phyloP scores from a whole-genome alignment of 2,797 vertebrate genomes.

The Phataginus tricuspis region DNA sequence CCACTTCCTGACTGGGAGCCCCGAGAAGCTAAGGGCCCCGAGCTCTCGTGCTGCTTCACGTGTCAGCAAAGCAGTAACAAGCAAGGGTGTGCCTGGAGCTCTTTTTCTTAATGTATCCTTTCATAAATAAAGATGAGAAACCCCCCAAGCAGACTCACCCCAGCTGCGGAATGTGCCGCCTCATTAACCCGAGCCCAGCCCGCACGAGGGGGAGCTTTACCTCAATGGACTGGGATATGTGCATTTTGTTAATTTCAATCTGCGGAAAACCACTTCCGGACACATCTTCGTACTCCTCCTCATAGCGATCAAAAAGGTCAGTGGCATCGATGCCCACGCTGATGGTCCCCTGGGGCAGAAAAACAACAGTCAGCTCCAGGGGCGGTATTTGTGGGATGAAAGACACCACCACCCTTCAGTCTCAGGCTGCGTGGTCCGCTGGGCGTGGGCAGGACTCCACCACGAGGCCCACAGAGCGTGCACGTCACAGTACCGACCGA shows the following conservation, averaged over 20 bases:
- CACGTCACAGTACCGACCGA: background rate
- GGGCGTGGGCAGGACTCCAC: background rate
- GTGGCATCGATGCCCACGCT: conserved; percentile 98
- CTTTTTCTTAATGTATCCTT: rapidly evolving
- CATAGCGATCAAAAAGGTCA: conserved; percentile 97
- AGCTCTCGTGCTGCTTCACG: background rate
- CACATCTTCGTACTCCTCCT: conserved; percentile 95
- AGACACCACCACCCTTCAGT: background rate
- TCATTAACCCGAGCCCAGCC: background rate
- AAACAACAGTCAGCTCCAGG: conserved; percentile 35
- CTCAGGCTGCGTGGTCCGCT: background rate
- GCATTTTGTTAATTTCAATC: conserved; percentile 99
- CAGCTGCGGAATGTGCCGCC: background rate
- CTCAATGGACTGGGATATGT: conserved; percentile 99
- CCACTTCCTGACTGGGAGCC: background rate
- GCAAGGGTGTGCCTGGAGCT: background rate
- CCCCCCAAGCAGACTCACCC: rapidly evolving
- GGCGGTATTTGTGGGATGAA: rapidly evolving
- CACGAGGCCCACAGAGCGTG: background rate
- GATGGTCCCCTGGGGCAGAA: conserved; percentile 92
- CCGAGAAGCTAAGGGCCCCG: background rate
- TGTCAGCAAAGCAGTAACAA: rapidly evolving
- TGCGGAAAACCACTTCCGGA: conserved; percentile 91
- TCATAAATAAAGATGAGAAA: conserved; percentile 49
- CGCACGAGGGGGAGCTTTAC: conserved; percentile 81